Conservation (phyloP, 2,888 invertebrate genomes). For the Vanessa cardui region DNA sequence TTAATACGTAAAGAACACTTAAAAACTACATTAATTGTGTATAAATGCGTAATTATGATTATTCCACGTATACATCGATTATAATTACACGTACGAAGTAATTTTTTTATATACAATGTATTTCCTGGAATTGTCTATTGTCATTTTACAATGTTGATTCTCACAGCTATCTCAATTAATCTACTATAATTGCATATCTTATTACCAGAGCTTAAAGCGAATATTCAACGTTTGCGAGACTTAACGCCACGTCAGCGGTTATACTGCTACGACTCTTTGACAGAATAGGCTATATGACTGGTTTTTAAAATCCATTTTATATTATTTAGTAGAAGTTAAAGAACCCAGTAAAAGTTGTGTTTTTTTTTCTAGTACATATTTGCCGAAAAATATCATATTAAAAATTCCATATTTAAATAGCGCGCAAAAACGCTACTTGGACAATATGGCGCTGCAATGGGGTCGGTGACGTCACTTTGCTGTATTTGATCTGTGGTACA, state of each 20-base stretch:
- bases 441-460: no score
- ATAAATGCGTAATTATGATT: constrained; percentile 12
- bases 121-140: constrained; percentile 48
- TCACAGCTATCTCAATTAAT: constrained; percentile 45
- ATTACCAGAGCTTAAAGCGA: constrained; percentile 36
- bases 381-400: no score
- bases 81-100: constrained; percentile 23
- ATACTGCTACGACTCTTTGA: constrained; percentile 42
- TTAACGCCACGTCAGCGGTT: constrained; percentile 41
- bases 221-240: constrained; percentile 36
- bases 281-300: no score
- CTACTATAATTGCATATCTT: constrained; percentile 41
- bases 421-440: no score
- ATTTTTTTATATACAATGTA: constrained; percentile 40
- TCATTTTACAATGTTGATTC: constrained; percentile 45
- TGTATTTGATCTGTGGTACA: no score
- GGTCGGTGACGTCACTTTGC: no score
- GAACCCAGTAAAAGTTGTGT: no score
- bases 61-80: constrained; percentile 31
- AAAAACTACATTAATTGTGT: neutral
- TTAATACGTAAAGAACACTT: neutral
- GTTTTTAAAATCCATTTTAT: no score
- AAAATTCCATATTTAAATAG: no score
- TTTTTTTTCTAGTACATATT: no score
- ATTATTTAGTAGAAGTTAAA: no score